Base-by-base conservation (phyloP, 2,888 invertebrate genomes). In the Gymnoscelis rufifasciata region DNA sequence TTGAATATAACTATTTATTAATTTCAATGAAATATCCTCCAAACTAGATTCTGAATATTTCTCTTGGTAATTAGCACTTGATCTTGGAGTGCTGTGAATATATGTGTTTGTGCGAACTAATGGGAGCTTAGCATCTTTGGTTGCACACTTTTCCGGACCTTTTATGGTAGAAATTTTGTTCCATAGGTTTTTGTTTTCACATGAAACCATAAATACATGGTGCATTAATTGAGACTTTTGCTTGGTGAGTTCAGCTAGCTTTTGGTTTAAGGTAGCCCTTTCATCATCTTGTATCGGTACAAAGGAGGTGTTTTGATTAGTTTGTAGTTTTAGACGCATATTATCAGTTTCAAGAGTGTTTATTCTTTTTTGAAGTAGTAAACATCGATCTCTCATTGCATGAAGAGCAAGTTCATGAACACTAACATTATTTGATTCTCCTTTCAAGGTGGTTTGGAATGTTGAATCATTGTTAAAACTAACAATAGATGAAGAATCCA, bases 151-250 rank as follows among this genome's bases (percentile, higher is more conserved):
- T 7, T 80, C 77, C 8, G 69, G 53, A 0, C 68, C 67, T 42
- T 78, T 87, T 19, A 83, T 52, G 8, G 90, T 90, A 3, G 93
- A 92, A 43, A 95, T 83, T 64, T 93, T 91, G 45, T 89, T 91
- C 95, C 95, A 95, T 30, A 95, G 77, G 56, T 93, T 93, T 63
- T 93, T 92, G 71, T 95, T 95, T 74, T 95, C 95, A 60, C 91
- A 90, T 2, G 94, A 93, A 7, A 95, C 94, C 93, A 95, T 94
- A 60, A 90, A 91, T 23, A 95, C 90, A 66, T 94, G 94, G 68
- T 94, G 93, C 60, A 92, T 90, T 0, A 95, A 79, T 66, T 94
- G 94, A 0, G 91, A 90, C 66, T 94, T 95, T 68, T 95, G 94
- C 61, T 93, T 92, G 8, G 89, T 90, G 44, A 95, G 79, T 52